phyloP scores from a whole-genome alignment of 2,797 vertebrate genomes.

The Coluber constrictor region DNA sequence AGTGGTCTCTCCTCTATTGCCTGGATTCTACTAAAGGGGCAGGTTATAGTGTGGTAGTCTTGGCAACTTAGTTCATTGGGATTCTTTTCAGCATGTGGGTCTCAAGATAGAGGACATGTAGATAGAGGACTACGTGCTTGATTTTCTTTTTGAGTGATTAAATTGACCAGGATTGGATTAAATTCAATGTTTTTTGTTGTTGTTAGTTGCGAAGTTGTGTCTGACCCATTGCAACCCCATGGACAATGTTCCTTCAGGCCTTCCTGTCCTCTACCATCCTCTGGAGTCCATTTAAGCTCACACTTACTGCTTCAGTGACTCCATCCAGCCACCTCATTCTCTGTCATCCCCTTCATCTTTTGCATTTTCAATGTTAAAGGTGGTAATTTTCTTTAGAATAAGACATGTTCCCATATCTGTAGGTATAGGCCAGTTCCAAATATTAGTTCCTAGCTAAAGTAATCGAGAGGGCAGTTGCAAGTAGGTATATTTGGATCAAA shows the following conservation, averaged over 20 bases:
- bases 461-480: background rate
- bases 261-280: no score
- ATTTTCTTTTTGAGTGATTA: background rate
- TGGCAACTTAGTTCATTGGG: background rate
- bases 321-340: no score
- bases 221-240: no score
- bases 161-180: background rate
- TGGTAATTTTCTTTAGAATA: background rate
- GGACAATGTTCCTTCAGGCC: no score
- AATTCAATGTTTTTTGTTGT: background rate
- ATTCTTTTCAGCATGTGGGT: background rate
- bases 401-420: background rate
- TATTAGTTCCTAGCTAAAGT: background rate
- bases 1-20: background rate
- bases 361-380: background rate
- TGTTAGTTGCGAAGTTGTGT: no score
- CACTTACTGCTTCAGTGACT: no score
- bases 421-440: background rate
- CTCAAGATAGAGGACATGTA: background rate
- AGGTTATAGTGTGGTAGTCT: background rate
- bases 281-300: no score
- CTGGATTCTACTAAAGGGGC: background rate
- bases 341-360: no score
- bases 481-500: background rate
- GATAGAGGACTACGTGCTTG: background rate